phyloP scores from a whole-genome alignment of 2,113 vertebrate species.

The Sprattus sprattus region DNA sequence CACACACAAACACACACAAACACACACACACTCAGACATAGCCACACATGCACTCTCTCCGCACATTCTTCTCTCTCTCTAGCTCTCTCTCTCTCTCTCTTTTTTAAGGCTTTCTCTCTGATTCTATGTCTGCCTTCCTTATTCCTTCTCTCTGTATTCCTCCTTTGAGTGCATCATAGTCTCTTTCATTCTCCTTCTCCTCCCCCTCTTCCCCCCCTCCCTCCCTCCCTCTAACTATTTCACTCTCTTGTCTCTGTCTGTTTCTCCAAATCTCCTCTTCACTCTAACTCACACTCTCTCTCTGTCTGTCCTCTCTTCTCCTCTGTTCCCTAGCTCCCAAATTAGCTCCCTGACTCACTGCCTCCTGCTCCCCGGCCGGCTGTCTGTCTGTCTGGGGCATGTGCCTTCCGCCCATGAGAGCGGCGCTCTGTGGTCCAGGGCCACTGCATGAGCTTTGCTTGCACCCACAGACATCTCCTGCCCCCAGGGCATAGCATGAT shows the following conservation, averaged over 20 bases:
- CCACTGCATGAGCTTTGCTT: not conserved
- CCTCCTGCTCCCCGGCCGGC: not conserved
- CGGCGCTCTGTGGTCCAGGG: not conserved
- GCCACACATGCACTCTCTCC: not conserved
- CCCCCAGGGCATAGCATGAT: not conserved
- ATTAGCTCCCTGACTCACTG: constrained; percentile 5
- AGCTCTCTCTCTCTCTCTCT: not conserved
- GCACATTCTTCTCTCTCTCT: not conserved
- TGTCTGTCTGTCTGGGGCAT: not conserved
- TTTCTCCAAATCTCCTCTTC: not conserved
- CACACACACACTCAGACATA: not conserved
- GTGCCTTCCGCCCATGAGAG: not conserved
- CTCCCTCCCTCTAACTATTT: not conserved
- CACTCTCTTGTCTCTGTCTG: not conserved
- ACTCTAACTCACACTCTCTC: not conserved
- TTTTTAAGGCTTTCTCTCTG: not conserved
- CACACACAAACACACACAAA: not conserved
- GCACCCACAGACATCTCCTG: not conserved
- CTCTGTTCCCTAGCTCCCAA: not conserved
- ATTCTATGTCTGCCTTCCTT: not conserved
- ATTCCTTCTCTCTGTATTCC: not conserved
- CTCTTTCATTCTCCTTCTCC: not conserved
- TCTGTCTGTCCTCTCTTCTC: not conserved
- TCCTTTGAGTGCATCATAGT: not conserved
- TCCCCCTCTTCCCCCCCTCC: not conserved